phyloP scores from a whole-genome alignment of 2,888 invertebrate species.

The Platerodrilus igneus region DNA sequence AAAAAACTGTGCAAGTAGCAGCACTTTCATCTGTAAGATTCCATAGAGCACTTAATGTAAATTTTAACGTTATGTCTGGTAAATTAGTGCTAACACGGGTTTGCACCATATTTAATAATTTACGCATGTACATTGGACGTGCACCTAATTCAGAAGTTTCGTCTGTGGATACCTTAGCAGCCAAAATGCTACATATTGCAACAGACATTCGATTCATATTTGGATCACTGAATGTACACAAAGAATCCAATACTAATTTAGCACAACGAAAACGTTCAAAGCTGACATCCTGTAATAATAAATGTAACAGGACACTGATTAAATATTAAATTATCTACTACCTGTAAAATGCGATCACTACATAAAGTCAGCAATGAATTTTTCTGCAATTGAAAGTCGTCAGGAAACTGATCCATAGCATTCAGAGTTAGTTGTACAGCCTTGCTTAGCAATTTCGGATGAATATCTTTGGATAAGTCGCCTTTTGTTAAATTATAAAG shows the following conservation, averaged over 20 bases:
- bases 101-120: constrained; percentile 59
- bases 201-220: constrained; percentile 74
- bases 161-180: constrained; percentile 53
- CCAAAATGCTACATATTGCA: constrained; percentile 73
- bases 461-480: constrained; percentile 59
- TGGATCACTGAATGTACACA: constrained; percentile 63
- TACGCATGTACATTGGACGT: constrained; percentile 62
- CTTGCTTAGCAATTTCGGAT: constrained; percentile 57
- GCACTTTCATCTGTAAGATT: constrained; percentile 75
- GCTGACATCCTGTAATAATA: constrained; percentile 58
- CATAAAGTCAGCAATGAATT: constrained; percentile 69
- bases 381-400: constrained; percentile 65
- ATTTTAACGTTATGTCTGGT: constrained; percentile 67
- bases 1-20: constrained; percentile 63
- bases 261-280: constrained; percentile 55
- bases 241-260: constrained; percentile 64
- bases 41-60: constrained; percentile 72
- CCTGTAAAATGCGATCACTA: constrained; percentile 69
- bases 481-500: constrained; percentile 67
- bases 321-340: too few relatives aligned
- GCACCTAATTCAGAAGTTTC: constrained; percentile 65
- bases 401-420: constrained; percentile 65
- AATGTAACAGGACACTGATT: background rate
- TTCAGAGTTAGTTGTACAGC: constrained; percentile 61
- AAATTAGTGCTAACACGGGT: constrained; percentile 43